Evolutionary conservation across 2,113 vertebrate species (phyloP), one percentile per base, ranked within the genome.

Genomic region (Corythoichthys intestinalis): DNA sequence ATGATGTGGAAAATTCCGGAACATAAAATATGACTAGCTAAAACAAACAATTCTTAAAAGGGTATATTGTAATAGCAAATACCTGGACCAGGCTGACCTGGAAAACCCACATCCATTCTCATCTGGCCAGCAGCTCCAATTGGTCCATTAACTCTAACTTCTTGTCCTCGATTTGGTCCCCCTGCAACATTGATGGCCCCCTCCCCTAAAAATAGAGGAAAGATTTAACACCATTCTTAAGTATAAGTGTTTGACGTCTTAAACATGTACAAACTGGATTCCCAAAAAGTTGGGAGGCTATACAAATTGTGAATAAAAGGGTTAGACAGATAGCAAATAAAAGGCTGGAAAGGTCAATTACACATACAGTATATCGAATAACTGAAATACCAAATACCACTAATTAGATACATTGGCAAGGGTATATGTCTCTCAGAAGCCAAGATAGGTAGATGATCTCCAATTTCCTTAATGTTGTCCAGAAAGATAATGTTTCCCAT

Each of bases 81-180:
- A 96, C 96, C 96, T 93, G 94, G 93, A 50, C 91, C 94, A 70
- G 92, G 92, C 62, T 94, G 95, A 87, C 96, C 87, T 47, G 93
- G 89, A 86, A 96, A 98, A 37, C 88, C 92, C 0, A 93, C 67
- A 60, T 98, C 97, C 93, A 98, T 94, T 57, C 96, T 94, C 86
- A 98, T 91, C 0, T 94, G 87, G 47, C 78, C 91, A 81, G 92
- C 83, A 0, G 93, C 90, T 74, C 91, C 95, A 78, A 97, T 89
- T 44, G 97, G 97, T 80, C 97, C 97, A 39, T 99, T 99, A 79
- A 97, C 94, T 78, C 96, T 87, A 35, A 98, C 92, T 84, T 98
- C 96, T 79, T 97, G 96, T 59, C 91, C 94, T 90, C 95, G 90
- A 80, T 92, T 95, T 78, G 95, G 97, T 81, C 87, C 92, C 73